Evolutionary conservation across 2,113 vertebrate genomes (phyloP), one percentile per base, ranked within the genome.

Genomic region (Cryptotis parvus): DNA sequence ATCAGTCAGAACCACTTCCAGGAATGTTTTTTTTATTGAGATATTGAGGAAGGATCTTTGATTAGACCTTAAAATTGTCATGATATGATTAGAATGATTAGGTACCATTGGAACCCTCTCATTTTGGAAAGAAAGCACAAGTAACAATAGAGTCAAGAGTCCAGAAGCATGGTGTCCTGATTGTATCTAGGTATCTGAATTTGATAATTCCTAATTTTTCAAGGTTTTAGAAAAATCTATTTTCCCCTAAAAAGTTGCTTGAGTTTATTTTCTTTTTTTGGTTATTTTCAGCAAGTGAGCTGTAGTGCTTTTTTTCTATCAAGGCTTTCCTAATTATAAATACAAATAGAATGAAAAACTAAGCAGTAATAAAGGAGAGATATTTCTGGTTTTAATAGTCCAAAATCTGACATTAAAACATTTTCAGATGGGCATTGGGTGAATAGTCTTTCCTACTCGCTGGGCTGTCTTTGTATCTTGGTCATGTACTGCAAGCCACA

Each of bases 251-350:
- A 83, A 84, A 72, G 33, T 9, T 68, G 39, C 26, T 91, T 86
- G 35, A 55, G 15, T 74, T 94, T 15, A 6, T 16, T 35, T 45
- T 41, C 39, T 75, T 85, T 74, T 63, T 83, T 75, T 76, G 31
- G 27, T 76, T 27, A 66, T 43, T 93, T 94, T n/a, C n/a, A n/a
- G 73, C 39, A 91, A 84, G 78, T 58, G 72, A 78, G 65, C 75
- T 41, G 27, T 26, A 91, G 39, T 49, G 68, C 7, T 69, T 31
- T 49, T 58, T 8, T 52, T 52, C 49, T 78, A 41, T 39, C 1
- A 82, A 74, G 61, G 26, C 33, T 78, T 73, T 89, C 52, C 66
- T 65, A 81, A 72, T 86, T 89, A 58, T 70, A 86, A 83, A 75
- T 37, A 88, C 74, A 58, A 24, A 83, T 58, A 73, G 29, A 90